Evolutionary conservation across 1,140 invertebrate genomes (phyloP).

Genomic region (Trichoplusia ni): DNA sequence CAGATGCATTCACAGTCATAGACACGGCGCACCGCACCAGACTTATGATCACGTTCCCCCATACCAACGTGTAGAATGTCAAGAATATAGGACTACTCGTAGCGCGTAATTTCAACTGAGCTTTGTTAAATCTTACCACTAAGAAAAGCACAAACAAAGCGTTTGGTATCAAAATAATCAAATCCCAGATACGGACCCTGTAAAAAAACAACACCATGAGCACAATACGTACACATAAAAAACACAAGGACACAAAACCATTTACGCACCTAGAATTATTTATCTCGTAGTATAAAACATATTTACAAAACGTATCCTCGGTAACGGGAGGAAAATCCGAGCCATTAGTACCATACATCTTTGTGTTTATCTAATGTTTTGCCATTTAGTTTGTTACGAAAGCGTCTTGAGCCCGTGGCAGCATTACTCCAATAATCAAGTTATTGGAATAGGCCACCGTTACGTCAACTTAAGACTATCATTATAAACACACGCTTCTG

Average conservation of each 20-base stretch:
- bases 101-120: constrained; percentile 88
- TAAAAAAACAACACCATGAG: constrained; percentile 64
- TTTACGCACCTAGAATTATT: constrained; percentile 73
- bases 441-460: constrained; percentile 52
- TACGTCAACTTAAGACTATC: constrained; percentile 63
- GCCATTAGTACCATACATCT: constrained; percentile 66
- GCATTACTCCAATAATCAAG: constrained; percentile 65
- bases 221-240: constrained; percentile 43
- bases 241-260: constrained; percentile 36
- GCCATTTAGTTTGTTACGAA: constrained; percentile 59
- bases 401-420: constrained; percentile 56
- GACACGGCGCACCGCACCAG: constrained; percentile 90
- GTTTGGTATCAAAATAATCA: constrained; percentile 91
- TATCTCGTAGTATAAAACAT: constrained; percentile 77
- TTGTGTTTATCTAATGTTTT: constrained; percentile 43
- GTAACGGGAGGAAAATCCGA: constrained; percentile 74
- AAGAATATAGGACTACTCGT: constrained; percentile 92
- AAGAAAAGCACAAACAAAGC: constrained; percentile 89
- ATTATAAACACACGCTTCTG: constrained; percentile 55
- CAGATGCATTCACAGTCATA: constrained; percentile 91
- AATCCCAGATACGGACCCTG: constrained; percentile 92
- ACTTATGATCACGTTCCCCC: constrained; percentile 88
- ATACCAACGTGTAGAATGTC: constrained; percentile 90
- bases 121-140: constrained; percentile 86
- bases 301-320: constrained; percentile 78